Percentiles rank a stretch among this genome's conserved stretches.
Conservation (phyloP, 2,113 vertebrate species). For the Prochilodus magdalenae region DNA sequence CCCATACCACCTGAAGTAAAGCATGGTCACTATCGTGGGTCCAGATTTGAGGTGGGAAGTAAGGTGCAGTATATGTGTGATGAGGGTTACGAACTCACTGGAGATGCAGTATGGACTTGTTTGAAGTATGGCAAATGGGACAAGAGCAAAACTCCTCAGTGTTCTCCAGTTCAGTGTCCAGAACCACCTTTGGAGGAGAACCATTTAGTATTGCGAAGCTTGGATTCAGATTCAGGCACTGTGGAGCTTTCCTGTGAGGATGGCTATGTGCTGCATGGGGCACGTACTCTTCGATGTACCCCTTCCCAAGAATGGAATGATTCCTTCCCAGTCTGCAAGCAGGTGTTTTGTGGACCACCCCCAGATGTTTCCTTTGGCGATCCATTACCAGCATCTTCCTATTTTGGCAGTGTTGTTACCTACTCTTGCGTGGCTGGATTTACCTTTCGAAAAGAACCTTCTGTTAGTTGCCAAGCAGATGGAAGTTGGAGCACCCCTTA, state of each 20-base stretch:
- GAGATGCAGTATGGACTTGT: constrained; percentile 89
- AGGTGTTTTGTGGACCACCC: constrained; percentile 83
- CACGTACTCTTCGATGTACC: constrained; percentile 85
- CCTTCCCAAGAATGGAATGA: constrained; percentile 90
- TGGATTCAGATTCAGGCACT: constrained; percentile 80
- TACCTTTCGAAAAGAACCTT: constrained; percentile 78
- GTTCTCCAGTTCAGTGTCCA: constrained; percentile 88
- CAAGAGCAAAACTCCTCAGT: constrained; percentile 80
- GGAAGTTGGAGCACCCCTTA: constrained; percentile 87
- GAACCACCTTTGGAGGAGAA: constrained; percentile 90
- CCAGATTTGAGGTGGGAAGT: constrained; percentile 86
- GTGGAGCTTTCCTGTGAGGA: constrained; percentile 90
- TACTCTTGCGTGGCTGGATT: constrained; percentile 93
- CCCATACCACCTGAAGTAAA: constrained; percentile 83
- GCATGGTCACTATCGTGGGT: constrained; percentile 83
- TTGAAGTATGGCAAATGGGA: constrained; percentile 91
- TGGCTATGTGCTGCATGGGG: constrained; percentile 86
- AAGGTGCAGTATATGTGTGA: constrained; percentile 89
- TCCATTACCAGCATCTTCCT: constrained; percentile 71
- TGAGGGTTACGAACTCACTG: constrained; percentile 90
- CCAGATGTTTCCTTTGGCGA: constrained; percentile 88
- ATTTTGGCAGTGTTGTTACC: constrained; percentile 82
- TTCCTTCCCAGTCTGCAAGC: constrained; percentile 90
- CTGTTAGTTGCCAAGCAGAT: constrained; percentile 81
- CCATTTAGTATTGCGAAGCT: constrained; percentile 86